phyloP scores from a whole-genome alignment of 1,140 invertebrate species.

The Drosophila parabipectinata region DNA sequence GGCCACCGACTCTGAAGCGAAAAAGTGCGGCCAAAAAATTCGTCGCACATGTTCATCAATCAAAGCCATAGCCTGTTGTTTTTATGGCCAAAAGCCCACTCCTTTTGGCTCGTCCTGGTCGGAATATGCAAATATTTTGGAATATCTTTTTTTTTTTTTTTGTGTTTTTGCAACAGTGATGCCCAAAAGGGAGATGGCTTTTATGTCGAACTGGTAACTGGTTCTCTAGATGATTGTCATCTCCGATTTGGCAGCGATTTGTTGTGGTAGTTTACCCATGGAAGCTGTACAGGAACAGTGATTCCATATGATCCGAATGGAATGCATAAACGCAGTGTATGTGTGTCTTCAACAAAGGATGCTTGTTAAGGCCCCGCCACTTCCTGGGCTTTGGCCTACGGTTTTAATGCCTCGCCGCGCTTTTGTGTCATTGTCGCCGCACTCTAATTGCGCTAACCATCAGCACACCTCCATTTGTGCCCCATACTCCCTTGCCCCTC shows the following conservation, averaged over 20 bases:
- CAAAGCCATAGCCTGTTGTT: constrained; percentile 61
- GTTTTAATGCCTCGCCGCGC: constrained; percentile 62
- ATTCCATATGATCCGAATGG: background rate
- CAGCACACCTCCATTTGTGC: constrained; percentile 29
- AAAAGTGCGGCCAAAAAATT: constrained; percentile 40
- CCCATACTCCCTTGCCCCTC: background rate
- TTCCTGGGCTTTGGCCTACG: constrained; percentile 50
- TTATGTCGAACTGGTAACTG: constrained; percentile 9
- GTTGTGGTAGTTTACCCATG: constrained; percentile 26
- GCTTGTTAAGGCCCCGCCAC: constrained; percentile 57
- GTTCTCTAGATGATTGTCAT: constrained; percentile 7
- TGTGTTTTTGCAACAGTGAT: constrained; percentile 3
- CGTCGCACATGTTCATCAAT: constrained; percentile 77
- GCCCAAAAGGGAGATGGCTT: background rate
- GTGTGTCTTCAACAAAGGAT: constrained; percentile 52
- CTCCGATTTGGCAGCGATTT: constrained; percentile 35
- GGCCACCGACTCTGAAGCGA: background rate
- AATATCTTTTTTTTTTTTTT: background rate
- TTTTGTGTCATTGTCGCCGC: constrained; percentile 79
- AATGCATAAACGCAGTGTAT: background rate
- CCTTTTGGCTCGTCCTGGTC: background rate
- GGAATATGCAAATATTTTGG: constrained; percentile 41
- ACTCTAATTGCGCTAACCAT: constrained; percentile 78
- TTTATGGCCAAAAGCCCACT: constrained; percentile 9
- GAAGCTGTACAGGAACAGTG: constrained; percentile 10